Conservation (phyloP, 2,113 vertebrate genomes). For the Coreoperca whiteheadi region DNA sequence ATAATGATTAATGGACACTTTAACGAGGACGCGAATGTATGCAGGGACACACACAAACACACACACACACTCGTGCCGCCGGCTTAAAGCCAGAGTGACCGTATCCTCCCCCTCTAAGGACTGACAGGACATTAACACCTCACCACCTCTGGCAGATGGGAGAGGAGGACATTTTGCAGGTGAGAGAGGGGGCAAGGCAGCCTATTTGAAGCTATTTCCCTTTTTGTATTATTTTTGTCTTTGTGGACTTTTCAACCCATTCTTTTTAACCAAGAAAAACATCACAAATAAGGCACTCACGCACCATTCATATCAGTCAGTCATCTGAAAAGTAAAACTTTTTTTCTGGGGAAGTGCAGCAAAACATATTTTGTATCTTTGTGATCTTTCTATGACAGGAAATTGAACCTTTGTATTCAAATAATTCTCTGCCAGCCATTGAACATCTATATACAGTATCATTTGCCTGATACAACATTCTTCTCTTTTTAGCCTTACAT, state of each 20-base stretch:
- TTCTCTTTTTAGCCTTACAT: too few species aligned
- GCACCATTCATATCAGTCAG: neutral
- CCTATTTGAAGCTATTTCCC: neutral
- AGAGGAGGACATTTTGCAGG: slow-evolving; percentile 41
- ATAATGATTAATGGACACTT: neutral
- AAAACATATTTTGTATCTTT: neutral
- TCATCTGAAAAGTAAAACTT: neutral
- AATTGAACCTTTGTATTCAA: too few species aligned
- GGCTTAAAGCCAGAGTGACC: slow-evolving; percentile 42
- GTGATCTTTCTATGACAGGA: neutral
- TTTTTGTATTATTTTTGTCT: too few species aligned
- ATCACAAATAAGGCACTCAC: neutral
- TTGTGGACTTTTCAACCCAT: neutral
- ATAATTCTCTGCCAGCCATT: too few species aligned
- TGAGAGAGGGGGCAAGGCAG: neutral
- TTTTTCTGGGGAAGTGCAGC: neutral
- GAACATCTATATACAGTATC: too few species aligned
- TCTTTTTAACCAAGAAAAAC: neutral
- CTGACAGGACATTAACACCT: slow-evolving; percentile 69
- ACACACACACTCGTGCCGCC: neutral
- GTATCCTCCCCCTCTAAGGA: slow-evolving; percentile 52
- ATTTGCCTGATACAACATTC: too few species aligned
- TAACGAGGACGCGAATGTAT: neutral
- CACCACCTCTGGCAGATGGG: slow-evolving; percentile 57
- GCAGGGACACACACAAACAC: neutral